Conservation (phyloP, 2,888 invertebrate genomes). For the Anthoptus insignis region DNA sequence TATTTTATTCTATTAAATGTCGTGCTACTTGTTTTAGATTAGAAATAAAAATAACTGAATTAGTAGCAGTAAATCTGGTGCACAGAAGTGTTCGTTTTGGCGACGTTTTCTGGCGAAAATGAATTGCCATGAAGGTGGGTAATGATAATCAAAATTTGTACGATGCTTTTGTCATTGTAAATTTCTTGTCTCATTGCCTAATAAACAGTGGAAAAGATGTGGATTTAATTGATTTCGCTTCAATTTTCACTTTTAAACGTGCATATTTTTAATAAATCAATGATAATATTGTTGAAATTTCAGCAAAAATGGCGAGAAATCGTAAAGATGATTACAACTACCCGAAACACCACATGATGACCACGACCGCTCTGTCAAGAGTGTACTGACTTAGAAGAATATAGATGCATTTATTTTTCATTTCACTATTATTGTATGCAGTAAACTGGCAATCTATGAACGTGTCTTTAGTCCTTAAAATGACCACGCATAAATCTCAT, state of each 20-base stretch:
- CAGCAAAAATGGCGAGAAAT: too few species aligned
- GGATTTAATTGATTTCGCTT: slow-evolving; percentile 7
- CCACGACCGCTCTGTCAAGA: too few species aligned
- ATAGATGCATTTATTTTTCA: too few species aligned
- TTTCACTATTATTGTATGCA: too few species aligned
- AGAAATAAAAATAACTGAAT: slow-evolving; percentile 84
- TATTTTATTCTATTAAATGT: slow-evolving; percentile 88
- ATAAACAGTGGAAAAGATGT: slow-evolving; percentile 52
- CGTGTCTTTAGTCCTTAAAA: too few species aligned
- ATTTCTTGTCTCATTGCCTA: slow-evolving; percentile 65
- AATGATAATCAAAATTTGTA: slow-evolving; percentile 87
- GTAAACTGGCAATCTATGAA: too few species aligned
- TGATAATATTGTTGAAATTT: slow-evolving; percentile 73
- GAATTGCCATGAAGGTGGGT: slow-evolving; percentile 98
- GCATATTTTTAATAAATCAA: slow-evolving; percentile 20
- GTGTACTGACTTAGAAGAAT: too few species aligned
- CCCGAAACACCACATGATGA: too few species aligned
- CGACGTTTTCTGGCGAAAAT: slow-evolving; percentile 89
- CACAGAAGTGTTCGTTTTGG: slow-evolving; percentile 79
- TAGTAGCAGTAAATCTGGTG: slow-evolving; percentile 80
- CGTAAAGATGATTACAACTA: too few species aligned
- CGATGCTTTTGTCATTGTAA: slow-evolving; percentile 82
- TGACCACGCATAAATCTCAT: slow-evolving; percentile 53
- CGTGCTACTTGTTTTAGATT: slow-evolving; percentile 86
- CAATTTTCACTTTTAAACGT: background rate